These are phyloP conservation scores for Battus philenor DNA, from an alignment of 1,140 invertebrate genomes.

Conservation along the genomic window DNA sequence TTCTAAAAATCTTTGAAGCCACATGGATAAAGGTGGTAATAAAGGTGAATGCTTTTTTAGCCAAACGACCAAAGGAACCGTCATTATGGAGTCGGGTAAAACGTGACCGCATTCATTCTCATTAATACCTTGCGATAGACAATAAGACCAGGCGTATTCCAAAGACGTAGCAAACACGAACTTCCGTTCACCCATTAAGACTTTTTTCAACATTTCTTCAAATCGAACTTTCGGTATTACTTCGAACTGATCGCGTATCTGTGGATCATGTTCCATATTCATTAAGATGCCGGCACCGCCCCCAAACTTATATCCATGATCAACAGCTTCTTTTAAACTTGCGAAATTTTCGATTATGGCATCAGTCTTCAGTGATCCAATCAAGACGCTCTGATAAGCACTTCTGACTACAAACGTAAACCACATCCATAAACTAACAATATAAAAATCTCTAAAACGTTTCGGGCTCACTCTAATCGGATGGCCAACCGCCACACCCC, in stretches of 20 bases:
- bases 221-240: constrained; percentile 40
- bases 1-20: constrained; percentile 45
- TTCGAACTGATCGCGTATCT: constrained; percentile 41
- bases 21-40: constrained; percentile 26
- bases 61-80: constrained; percentile 50
- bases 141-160: constrained; percentile 49
- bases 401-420: constrained; percentile 54
- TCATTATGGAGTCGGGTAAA: constrained; percentile 53
- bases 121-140: constrained; percentile 35
- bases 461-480: constrained; percentile 39
- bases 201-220: constrained; percentile 36
- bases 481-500: constrained; percentile 52
- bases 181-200: constrained; percentile 38
- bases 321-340: constrained; percentile 38
- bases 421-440: constrained; percentile 50
- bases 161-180: constrained; percentile 50
- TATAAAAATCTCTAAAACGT: constrained; percentile 55
- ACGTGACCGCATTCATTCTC: constrained; percentile 47
- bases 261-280: constrained; percentile 49
- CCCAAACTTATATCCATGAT: constrained; percentile 41
- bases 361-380: constrained; percentile 50
- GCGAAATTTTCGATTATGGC: constrained; percentile 32
- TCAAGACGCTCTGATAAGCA: constrained; percentile 55
- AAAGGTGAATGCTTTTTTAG: constrained; percentile 48
- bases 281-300: constrained; percentile 39